These are phyloP conservation scores for Netelia melanura DNA, from an alignment of 2,888 invertebrate genomes.

Conservation along the genomic window DNA sequence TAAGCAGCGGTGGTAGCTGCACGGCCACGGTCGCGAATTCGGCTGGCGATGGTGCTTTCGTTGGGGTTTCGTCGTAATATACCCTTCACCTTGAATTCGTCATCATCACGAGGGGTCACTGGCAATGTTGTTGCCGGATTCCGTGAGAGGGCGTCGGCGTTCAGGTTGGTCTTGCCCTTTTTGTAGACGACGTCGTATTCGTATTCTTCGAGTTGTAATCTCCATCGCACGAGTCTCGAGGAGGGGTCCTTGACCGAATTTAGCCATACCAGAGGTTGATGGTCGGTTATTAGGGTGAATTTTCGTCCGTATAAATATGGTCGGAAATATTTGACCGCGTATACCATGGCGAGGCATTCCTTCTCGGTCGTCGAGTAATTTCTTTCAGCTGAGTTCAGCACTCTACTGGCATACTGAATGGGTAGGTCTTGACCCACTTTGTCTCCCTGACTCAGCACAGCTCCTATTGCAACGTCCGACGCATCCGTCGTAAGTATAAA, in stretches of 20 bases:
- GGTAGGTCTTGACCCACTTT: too few species aligned
- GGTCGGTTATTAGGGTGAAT: background rate
- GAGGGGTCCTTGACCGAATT: constrained; percentile 60
- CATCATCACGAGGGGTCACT: background rate
- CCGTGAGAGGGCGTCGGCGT: background rate
- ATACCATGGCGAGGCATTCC: background rate
- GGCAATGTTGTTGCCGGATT: background rate
- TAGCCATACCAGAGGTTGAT: constrained; percentile 46
- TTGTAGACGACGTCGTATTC: constrained; percentile 78
- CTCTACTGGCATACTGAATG: too few species aligned
- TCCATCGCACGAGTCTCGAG: constrained; percentile 58
- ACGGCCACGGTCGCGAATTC: background rate
- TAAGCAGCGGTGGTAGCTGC: background rate
- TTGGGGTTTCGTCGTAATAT: background rate
- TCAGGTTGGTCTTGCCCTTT: constrained; percentile 73
- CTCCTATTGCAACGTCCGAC: background rate
- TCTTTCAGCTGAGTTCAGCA: background rate
- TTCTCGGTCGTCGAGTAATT: background rate
- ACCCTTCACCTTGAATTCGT: background rate
- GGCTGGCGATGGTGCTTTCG: background rate
- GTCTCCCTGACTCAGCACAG: too few species aligned
- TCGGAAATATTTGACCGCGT: background rate
- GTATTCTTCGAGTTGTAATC: constrained; percentile 75
- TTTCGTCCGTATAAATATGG: background rate
- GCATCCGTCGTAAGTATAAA: constrained; percentile 7